Evolutionary conservation across 2,797 vertebrate genomes (phyloP), one percentile per base, ranked within the genome.

Genomic region (Paratrypauchen microcephalus): DNA sequence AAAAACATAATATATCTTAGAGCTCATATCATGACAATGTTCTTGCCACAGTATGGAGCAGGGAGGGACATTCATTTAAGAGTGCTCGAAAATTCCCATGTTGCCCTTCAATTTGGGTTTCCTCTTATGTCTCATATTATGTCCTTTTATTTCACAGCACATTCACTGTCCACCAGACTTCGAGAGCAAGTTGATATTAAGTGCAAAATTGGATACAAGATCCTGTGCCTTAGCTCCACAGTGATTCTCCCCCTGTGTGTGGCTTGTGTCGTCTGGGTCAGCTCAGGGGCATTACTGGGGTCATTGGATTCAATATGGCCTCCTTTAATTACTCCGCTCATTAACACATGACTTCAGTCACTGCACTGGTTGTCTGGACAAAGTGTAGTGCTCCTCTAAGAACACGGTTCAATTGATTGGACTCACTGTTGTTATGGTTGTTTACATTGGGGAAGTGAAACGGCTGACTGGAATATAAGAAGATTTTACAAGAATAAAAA

Each of bases 281-380:
- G 77, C 70, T 74, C 81, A 76, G 32, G 60, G 24, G 76, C 83
- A 77, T 82, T 73, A 74, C 64, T 76, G 62, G 86, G 89, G 87
- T 92, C 89, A 87, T 76, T 74, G 54, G 78, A 76, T 86, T 89
- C 83, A 74, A 83, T 90, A 86, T 71, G 75, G 58, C 67, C 72
- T 48, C 75, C 81, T 80, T 89, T 91, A 91, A 92, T 93, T 89
- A 91, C 87, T 91, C 79, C 84, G 82, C 82, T 92, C 87, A 91
- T 93, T 91, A 89, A 85, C 88, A 85, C 84, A 76, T 58, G 58
- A 72, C 84, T 84, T 73, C 70, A 83, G 77, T 79, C 75, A 77
- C 80, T 83, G 79, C 71, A 39, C 65, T 23, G 76, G 70, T 15
- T 69, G 81, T 84, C 78, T 64, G 39, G 70, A 65, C 78, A 67